Evolutionary conservation across 2,113 vertebrate genomes (phyloP).

Genomic region (Crypturellus undulatus): DNA sequence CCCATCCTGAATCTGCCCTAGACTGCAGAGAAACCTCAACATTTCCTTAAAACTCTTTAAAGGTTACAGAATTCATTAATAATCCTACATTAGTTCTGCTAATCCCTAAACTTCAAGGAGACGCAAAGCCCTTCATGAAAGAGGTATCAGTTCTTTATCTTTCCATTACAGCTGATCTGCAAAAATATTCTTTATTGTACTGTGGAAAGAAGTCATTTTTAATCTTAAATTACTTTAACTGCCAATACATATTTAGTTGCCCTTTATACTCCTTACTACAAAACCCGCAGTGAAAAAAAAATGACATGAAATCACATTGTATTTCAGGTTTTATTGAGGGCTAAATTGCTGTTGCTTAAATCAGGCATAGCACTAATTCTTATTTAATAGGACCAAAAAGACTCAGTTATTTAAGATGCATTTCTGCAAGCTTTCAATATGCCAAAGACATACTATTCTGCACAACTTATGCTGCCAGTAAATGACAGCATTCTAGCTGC

Average conservation of each 20-base stretch:
- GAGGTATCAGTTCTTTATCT: not conserved
- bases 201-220: not conserved
- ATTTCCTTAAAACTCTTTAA: rapidly evolving
- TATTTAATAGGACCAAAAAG: not conserved
- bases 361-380: not conserved
- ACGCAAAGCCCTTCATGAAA: not conserved
- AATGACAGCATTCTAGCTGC: not conserved
- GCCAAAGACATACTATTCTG: not conserved
- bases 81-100: not conserved
- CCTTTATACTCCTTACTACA: not conserved
- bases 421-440: not conserved
- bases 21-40: not conserved
- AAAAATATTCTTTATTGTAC: not conserved
- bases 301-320: not conserved
- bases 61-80: not conserved
- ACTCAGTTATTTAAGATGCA: not conserved
- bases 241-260: not conserved
- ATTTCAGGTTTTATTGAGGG: slow-evolving; percentile 59
- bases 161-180: not conserved
- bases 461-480: not conserved
- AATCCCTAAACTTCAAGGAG: not conserved
- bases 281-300: not conserved
- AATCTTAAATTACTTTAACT: not conserved
- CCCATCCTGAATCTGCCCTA: not conserved
- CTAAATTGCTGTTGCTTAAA: slow-evolving; percentile 33